Evolutionary conservation across 2,888 invertebrate species (phyloP), one percentile per base, ranked within the genome.

Genomic region (Synergus japonicus): DNA sequence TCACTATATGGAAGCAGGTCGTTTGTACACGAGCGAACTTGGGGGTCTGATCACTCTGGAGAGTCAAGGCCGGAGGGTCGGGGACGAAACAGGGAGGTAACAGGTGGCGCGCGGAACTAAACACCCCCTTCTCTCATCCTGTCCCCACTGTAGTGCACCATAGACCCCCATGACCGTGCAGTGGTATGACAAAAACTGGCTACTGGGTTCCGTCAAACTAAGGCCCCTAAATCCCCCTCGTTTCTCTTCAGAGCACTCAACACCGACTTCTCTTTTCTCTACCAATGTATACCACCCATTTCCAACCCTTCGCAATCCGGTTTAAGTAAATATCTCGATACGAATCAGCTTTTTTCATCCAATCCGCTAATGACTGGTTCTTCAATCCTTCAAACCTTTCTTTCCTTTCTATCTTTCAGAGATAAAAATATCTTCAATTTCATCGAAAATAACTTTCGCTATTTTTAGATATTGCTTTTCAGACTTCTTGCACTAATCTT

Each of bases 91-190:
- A 84, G 83, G 86, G 86, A 88, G 88, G 87, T 89, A 90, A 90
- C 89, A 91, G 90, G 89, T 90, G 90, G 90, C 87, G 88, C 89
- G 88, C 90, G 90, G 88, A 89, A 88, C 89, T 88, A 88, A 90
- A 89, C 88, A 89, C 85, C 85, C 87, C 87, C 87, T 87, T 85
- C 85, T 78, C 83, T 87, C 78, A 67, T 79, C 78, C 79, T 77
- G 79, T 66, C 79, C 83, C 77, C 82, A 76, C 79, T 78, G 76
- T 81, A 76, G 83, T 41, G 2, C 80, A 82, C 77, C 73, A 80
- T 46, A 78, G 80, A 79, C 78, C 78, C 60, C 54, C 78, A 13
- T 67, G 76, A 77, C 65, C 73, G 80, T 82, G 81, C 78, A 78
- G 80, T 77, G 82, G 80, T 79, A 81, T 83, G 85, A 86, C 86